Evolutionary conservation across 2,888 invertebrate species (phyloP), one percentile per base, ranked within the genome.

Genomic region (Drosophila quinaria): DNA sequence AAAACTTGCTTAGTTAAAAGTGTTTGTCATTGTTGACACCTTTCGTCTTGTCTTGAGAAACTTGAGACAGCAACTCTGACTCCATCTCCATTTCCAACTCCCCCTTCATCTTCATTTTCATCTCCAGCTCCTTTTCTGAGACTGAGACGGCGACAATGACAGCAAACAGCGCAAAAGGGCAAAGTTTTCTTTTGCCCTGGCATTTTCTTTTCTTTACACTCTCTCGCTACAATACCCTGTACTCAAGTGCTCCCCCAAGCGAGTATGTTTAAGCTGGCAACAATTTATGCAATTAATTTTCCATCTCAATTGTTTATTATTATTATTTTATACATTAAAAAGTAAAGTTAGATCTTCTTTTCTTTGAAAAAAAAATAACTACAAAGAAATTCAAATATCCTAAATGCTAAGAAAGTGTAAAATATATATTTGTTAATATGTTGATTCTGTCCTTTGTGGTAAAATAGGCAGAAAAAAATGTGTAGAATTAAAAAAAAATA

Each of bases 1-100:
- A 59, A 70, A 83, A 85, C 81, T 86, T 88, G 86, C 77, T 88
- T 86, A 86, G 83, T 88, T 85, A 88, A 87, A 89, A 87, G 89
- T 89, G 86, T 87, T 87, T 86, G 84, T 88, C 89, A 86, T 81
- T 88, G 86, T 81, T 86, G 86, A 87, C 89, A 86, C 89, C 89
- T 88, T 88, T 80, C 86, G 81, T 87, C 84, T 80, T 81, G 78
- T 54, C 74, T 25, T 25, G 75, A 25, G 67, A 58, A 87, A 87
- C 84, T 84, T 75, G 75, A 83, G 71, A 78, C 63, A 35, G 49
- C 47, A 35, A 44, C 56, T 46, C 11, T 25, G 33, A 22, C 44
- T 44, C 33, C 29, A 3, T 17, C 39, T 39, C 39, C 15, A 11
- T 6, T 9, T 51, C 5, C 25, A 8, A 0, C 37, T 37, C 10